Conservation (phyloP, 2,113 vertebrate genomes). For the Zosterops borbonicus region DNA sequence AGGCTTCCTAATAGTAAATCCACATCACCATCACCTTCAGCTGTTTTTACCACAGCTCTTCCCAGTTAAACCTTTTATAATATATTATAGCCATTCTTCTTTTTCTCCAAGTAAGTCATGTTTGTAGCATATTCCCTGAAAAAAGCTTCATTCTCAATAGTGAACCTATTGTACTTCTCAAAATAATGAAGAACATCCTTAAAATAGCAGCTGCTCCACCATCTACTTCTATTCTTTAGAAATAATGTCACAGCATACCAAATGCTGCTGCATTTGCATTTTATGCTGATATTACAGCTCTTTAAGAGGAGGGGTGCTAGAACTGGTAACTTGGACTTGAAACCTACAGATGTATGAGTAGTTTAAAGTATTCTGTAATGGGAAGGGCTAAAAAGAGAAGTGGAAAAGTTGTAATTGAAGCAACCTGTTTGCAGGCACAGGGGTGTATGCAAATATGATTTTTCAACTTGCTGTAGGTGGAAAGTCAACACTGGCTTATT, state of each 20-base stretch:
- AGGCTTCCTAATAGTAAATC: neutral
- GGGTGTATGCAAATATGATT: neutral
- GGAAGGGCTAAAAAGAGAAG: neutral
- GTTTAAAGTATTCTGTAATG: neutral
- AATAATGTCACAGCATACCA: neutral
- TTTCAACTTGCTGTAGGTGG: neutral
- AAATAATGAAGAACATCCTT: neutral
- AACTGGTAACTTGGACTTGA: neutral
- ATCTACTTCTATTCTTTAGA: neutral
- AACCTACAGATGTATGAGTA: neutral
- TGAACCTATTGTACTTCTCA: neutral
- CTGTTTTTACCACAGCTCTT: neutral
- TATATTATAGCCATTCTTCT: neutral
- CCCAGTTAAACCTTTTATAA: neutral
- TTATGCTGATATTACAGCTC: neutral
- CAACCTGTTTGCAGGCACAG: neutral
- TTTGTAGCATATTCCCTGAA: neutral
- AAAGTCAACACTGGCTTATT: neutral
- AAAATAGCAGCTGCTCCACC: neutral
- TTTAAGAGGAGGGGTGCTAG: neutral
- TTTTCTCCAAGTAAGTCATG: neutral
- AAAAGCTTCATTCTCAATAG: neutral
- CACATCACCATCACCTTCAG: accelerated
- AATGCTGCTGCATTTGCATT: neutral
- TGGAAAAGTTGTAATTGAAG: neutral